phyloP scores from a whole-genome alignment of 2,797 vertebrate genomes.

The Pangasius mekongensis region DNA sequence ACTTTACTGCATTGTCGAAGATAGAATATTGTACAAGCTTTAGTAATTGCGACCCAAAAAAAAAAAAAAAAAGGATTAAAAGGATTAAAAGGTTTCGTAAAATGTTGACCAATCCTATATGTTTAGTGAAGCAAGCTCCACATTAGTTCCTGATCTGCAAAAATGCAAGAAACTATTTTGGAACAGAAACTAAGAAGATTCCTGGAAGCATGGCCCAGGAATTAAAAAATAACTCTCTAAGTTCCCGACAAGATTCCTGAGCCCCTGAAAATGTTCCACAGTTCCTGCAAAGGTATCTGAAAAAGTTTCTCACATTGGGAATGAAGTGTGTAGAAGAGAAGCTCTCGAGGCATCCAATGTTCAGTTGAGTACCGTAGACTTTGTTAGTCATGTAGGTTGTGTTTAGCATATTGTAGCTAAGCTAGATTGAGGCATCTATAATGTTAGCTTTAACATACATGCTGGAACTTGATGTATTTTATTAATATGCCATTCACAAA shows the following conservation, averaged over 20 bases:
- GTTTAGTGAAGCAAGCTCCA: not conserved
- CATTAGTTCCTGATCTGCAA: not conserved
- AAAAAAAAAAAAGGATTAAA: not conserved
- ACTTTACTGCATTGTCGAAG: not conserved
- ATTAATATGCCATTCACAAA: not conserved
- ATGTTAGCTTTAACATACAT: not conserved
- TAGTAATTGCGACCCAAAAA: not conserved
- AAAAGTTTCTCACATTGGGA: not conserved
- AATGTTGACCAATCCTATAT: not conserved
- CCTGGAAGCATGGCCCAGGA: not conserved
- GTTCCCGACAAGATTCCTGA: not conserved
- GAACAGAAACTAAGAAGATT: not conserved
- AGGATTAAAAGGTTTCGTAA: not conserved
- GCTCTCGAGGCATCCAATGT: not conserved
- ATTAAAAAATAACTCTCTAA: too few species aligned
- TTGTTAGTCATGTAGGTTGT: not conserved
- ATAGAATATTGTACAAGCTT: not conserved
- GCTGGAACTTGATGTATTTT: not conserved
- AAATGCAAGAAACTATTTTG: not conserved
- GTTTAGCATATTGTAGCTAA: not conserved
- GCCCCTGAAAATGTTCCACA: not conserved
- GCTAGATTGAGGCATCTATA: not conserved
- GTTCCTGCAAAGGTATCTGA: not conserved
- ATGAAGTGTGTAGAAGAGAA: not conserved
- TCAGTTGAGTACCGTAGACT: not conserved